These are phyloP conservation scores for Gymnosoma rotundatum DNA, from an alignment of 2,888 invertebrate species.

Conservation along the genomic window DNA sequence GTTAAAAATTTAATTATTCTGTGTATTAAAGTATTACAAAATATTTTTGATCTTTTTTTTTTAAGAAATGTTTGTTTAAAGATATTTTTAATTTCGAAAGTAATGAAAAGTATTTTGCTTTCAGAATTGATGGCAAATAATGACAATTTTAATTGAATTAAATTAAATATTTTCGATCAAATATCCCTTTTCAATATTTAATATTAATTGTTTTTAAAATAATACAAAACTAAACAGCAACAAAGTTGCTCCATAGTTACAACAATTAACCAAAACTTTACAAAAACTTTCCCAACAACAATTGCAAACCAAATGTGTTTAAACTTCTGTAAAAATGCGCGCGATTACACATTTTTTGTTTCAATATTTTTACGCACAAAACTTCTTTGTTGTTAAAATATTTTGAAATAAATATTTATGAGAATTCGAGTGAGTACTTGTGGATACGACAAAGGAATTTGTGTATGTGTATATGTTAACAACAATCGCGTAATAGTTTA, in stretches of 20 bases:
- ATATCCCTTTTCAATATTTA: too few relatives aligned
- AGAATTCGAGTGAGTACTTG: neutral
- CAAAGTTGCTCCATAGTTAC: constrained; percentile 7
- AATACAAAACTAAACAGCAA: neutral
- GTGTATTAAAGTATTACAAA: too few relatives aligned
- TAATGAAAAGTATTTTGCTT: too few relatives aligned
- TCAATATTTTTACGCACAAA: constrained; percentile 43
- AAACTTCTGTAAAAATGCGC: constrained; percentile 34
- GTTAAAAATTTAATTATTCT: too few relatives aligned
- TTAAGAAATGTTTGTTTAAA: too few relatives aligned
- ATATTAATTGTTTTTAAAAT: too few relatives aligned
- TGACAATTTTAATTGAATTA: too few relatives aligned
- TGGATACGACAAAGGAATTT: neutral
- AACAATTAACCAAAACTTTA: constrained; percentile 17
- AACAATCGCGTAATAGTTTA: constrained; percentile 54
- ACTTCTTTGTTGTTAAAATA: constrained; percentile 25
- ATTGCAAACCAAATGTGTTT: constrained; percentile 33
- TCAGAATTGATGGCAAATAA: too few relatives aligned
- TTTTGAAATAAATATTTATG: constrained; percentile 8
- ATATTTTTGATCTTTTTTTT: too few relatives aligned
- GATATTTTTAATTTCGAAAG: too few relatives aligned
- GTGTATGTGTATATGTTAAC: neutral
- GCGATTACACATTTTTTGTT: constrained; percentile 13
- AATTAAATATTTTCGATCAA: too few relatives aligned
- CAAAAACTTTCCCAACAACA: constrained; percentile 12